Evolutionary conservation across 2,888 invertebrate species (phyloP).

Genomic region (Hyppa rectilinea): DNA sequence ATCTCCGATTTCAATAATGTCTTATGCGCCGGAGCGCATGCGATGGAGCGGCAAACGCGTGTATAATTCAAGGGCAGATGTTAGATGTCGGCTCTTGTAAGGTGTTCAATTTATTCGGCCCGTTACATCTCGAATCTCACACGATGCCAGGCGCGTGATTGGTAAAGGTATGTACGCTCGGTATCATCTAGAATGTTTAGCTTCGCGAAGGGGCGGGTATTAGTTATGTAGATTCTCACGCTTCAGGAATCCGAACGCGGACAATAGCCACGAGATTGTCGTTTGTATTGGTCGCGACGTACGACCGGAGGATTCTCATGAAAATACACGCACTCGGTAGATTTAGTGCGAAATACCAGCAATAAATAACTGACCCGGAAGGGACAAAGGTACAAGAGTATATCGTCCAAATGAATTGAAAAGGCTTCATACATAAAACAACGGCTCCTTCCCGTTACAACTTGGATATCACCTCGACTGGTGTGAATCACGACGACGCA

Average conservation of each 20-base stretch:
- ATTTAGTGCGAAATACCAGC: conserved; percentile 86
- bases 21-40: conserved; percentile 49
- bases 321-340: conserved; percentile 79
- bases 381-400: conserved; percentile 88
- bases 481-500: conserved; percentile 78
- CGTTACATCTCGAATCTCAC: conserved; percentile 52
- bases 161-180: conserved; percentile 49
- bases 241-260: conserved; percentile 59
- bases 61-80: conserved; percentile 61
- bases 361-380: conserved; percentile 90
- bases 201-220: conserved; percentile 52
- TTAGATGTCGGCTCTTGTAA: conserved; percentile 55
- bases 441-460: conserved; percentile 77
- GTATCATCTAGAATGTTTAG: conserved; percentile 32
- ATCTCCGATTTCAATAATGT: conserved; percentile 44
- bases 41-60: conserved; percentile 44
- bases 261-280: conserved; percentile 72
- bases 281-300: conserved; percentile 69
- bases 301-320: conserved; percentile 72
- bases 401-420: conserved; percentile 89
- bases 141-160: conserved; percentile 46
- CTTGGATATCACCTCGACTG: conserved; percentile 79
- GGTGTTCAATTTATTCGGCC: conserved; percentile 58
- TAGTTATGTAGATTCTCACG: conserved; percentile 66
- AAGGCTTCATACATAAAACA: conserved; percentile 89